Evolutionary conservation across 2,113 vertebrate genomes (phyloP).

Genomic region (Poeciliopsis retropinna): DNA sequence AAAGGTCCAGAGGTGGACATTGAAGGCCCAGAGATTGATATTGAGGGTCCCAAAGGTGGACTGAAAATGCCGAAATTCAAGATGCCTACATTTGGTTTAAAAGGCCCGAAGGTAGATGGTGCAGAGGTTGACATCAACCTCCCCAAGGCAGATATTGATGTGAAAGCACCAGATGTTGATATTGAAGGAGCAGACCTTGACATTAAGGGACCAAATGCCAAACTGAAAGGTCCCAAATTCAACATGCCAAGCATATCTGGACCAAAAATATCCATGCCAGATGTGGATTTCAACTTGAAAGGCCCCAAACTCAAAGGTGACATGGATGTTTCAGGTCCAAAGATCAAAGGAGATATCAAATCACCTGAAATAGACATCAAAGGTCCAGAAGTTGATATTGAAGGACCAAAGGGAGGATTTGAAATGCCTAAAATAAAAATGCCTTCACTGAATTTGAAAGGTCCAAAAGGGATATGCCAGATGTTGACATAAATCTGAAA

Average conservation of each 20-base stretch:
- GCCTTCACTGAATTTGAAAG: constrained; percentile 65
- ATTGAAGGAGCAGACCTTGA: constrained; percentile 45
- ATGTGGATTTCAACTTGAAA: constrained; percentile 18
- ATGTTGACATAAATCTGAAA: constrained; percentile 60
- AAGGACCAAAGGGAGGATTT: not conserved
- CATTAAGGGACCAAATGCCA: constrained; percentile 61
- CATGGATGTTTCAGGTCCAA: constrained; percentile 22
- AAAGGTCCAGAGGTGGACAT: constrained; percentile 11
- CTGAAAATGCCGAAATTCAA: not conserved
- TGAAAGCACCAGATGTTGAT: not conserved
- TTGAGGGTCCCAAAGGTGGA: not conserved
- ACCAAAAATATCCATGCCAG: constrained; percentile 25
- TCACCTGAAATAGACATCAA: not conserved
- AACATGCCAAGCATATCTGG: constrained; percentile 60
- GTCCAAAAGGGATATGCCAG: constrained; percentile 54
- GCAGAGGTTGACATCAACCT: not conserved
- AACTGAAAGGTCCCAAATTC: constrained; percentile 49
- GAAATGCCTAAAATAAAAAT: constrained; percentile 70
- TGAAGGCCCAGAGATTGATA: not conserved
- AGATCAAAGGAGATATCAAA: constrained; percentile 24
- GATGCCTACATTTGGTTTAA: not conserved
- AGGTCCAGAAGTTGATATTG: not conserved
- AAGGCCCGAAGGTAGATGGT: not conserved
- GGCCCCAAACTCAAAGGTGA: constrained; percentile 36
- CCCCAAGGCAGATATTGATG: not conserved